These are phyloP conservation scores for Trichoplusia ni DNA, from an alignment of 1,140 invertebrate species.

Conservation along the genomic window DNA sequence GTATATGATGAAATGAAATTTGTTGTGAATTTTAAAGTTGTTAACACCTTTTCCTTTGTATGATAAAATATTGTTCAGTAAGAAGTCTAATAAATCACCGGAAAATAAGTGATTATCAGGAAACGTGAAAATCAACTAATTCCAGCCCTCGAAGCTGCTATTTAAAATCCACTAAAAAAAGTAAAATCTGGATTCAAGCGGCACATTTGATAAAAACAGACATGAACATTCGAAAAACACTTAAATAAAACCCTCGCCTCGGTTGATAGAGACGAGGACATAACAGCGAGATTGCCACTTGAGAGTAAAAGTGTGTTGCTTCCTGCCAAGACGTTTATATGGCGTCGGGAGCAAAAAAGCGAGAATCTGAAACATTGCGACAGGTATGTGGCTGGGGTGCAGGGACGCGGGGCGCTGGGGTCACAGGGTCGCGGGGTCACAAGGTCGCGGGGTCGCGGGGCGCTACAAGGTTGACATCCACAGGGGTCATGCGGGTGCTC, in stretches of 20 bases:
- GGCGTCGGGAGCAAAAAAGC: constrained; percentile 38
- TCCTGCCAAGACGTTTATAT: constrained; percentile 12
- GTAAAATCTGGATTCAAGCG: constrained; percentile 16
- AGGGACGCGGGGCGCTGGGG: constrained; percentile 11
- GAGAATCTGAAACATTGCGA: constrained; percentile 40
- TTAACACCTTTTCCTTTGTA: too few species aligned
- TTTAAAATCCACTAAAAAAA: neutral
- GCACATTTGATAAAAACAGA: constrained; percentile 25
- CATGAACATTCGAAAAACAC: constrained; percentile 16
- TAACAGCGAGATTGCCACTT: neutral
- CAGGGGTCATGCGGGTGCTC: constrained; percentile 72
- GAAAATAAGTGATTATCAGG: neutral
- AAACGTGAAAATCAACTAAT: constrained; percentile 5
- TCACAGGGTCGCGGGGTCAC: constrained; percentile 9
- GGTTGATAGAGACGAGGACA: neutral
- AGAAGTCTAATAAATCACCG: too few species aligned
- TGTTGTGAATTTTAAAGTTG: too few species aligned
- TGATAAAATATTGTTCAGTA: too few species aligned
- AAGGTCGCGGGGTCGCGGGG: neutral
- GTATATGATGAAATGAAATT: too few species aligned
- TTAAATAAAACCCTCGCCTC: neutral
- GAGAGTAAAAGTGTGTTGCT: neutral
- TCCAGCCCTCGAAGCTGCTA: neutral
- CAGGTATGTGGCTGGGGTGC: constrained; percentile 24
- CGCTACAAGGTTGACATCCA: constrained; percentile 48